These are phyloP conservation scores for Mystacides longicornis DNA, from an alignment of 2,888 invertebrate genomes.

Conservation along the genomic window DNA sequence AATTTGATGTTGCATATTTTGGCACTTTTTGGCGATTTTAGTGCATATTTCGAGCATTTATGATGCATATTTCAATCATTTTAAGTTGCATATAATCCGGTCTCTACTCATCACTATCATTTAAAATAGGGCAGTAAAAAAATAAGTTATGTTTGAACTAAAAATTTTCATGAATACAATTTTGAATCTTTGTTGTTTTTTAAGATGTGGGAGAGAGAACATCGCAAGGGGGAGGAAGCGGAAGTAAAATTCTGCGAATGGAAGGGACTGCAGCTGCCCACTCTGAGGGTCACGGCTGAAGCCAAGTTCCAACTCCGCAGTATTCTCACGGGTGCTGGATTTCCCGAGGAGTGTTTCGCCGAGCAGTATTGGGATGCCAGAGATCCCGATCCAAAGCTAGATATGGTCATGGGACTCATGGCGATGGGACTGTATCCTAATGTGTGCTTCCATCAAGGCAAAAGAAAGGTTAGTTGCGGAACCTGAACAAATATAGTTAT, in stretches of 20 bases:
- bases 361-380: slow-evolving; percentile 68
- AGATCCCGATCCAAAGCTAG: slow-evolving; percentile 71
- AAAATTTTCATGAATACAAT: too few relatives aligned
- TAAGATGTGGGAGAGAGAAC: slow-evolving; percentile 64
- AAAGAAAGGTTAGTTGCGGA: slow-evolving; percentile 90
- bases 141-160: too few relatives aligned
- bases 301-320: slow-evolving; percentile 65
- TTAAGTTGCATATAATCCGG: too few relatives aligned
- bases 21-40: too few relatives aligned
- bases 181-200: too few relatives aligned
- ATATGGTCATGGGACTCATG: slow-evolving; percentile 77
- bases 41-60: too few relatives aligned
- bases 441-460: slow-evolving; percentile 91
- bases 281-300: slow-evolving; percentile 85
- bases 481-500: too few relatives aligned
- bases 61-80: too few relatives aligned
- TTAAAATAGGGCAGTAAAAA: too few relatives aligned
- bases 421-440: slow-evolving; percentile 94
- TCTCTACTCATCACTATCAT: too few relatives aligned
- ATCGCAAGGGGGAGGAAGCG: slow-evolving; percentile 61
- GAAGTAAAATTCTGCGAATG: slow-evolving; percentile 85
- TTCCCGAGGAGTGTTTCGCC: slow-evolving; percentile 80
- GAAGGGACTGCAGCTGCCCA: slow-evolving; percentile 83
- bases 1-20: too few relatives aligned
- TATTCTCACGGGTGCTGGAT: slow-evolving; percentile 65